A percentile compares a stretch with the other conserved stretches of the same genome.
phyloP scores from a whole-genome alignment of 2,797 vertebrate genomes.

The Anguilla obscura region DNA sequence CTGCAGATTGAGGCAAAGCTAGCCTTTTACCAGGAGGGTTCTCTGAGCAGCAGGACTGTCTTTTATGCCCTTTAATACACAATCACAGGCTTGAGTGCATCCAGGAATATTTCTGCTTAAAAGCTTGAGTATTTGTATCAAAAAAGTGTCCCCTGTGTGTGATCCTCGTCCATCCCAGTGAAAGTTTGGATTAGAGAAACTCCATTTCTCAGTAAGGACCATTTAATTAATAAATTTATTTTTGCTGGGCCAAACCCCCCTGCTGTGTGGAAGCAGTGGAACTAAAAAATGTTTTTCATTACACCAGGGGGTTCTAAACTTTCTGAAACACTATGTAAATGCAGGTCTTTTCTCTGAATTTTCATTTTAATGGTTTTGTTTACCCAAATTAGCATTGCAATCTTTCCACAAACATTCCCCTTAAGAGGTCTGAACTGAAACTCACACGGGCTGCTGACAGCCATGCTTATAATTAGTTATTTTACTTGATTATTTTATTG shows the following conservation, averaged over 20 bases:
- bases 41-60: background rate
- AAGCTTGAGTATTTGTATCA: background rate
- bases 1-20: background rate
- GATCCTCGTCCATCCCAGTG: background rate
- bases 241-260: background rate
- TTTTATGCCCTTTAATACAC: background rate
- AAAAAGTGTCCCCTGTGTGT: background rate
- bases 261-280: background rate
- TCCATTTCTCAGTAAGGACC: background rate
- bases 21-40: background rate
- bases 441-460: background rate
- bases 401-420: background rate
- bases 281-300: background rate
- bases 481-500: background rate
- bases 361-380: background rate
- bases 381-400: background rate
- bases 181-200: background rate
- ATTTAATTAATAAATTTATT: background rate
- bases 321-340: background rate
- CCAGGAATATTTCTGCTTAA: background rate
- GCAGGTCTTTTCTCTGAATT: background rate
- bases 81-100: conserved; percentile 5
- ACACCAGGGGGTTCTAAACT: background rate
- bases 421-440: background rate
- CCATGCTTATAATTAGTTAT: conserved; percentile 2